Conservation (phyloP, 2,797 vertebrate genomes). For the Hypotaenidia philippensis region DNA sequence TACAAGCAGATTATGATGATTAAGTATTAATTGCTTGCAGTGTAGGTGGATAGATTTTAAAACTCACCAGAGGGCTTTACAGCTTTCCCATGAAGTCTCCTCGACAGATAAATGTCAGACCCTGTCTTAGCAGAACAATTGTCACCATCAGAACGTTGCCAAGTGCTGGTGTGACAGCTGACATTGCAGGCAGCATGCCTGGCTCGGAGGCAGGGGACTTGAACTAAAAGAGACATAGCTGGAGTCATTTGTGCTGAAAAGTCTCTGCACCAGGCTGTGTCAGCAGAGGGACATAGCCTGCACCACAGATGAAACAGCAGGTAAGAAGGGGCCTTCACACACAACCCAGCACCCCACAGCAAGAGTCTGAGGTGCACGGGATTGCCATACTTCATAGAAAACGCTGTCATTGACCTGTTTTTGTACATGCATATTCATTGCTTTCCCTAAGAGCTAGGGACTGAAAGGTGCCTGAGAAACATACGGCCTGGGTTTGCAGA, state of each 20-base stretch:
- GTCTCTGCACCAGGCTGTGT: fast-evolving
- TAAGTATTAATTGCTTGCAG: conserved; percentile 2
- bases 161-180: not conserved
- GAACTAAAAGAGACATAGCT: not conserved
- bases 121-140: not conserved
- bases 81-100: not conserved
- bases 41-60: not conserved
- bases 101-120: fast-evolving
- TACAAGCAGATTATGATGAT: not conserved
- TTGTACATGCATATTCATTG: not conserved
- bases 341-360: not conserved
- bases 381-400: not conserved
- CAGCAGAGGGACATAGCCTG: not conserved
- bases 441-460: not conserved
- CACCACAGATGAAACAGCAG: not conserved
- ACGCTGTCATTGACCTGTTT: not conserved
- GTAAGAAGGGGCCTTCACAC: not conserved
- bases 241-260: fast-evolving
- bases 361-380: no score
- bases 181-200: not conserved
- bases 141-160: not conserved
- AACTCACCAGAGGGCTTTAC: not conserved
- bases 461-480: not conserved
- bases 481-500: not conserved
- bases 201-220: not conserved